Percentiles rank a stretch among this genome's conserved stretches.
Evolutionary conservation across 2,113 vertebrate genomes (phyloP).

Genomic region (Columbina picui): DNA sequence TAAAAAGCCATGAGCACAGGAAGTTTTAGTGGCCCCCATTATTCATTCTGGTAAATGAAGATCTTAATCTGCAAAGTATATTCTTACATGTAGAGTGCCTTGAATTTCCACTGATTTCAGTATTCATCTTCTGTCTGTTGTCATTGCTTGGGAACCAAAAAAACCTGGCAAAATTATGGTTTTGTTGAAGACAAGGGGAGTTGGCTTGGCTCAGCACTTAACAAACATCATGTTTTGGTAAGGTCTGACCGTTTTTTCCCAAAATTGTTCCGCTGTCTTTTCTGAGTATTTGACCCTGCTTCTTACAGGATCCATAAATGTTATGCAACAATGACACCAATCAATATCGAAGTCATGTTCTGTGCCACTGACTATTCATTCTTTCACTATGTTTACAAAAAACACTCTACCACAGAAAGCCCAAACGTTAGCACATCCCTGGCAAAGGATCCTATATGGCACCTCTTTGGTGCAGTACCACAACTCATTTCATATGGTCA

Average conservation of each 20-base stretch:
- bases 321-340: slow-evolving; percentile 25
- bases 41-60: neutral
- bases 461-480: neutral
- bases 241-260: neutral
- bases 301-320: neutral
- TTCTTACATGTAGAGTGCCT: neutral
- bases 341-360: neutral
- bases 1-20: neutral
- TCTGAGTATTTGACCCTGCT: slow-evolving; percentile 45
- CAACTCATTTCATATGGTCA: neutral
- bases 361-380: neutral
- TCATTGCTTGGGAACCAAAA: neutral
- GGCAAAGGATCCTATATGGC: neutral
- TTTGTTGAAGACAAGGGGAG: neutral
- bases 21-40: neutral
- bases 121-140: neutral
- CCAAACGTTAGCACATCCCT: neutral
- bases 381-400: neutral
- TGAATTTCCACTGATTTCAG: neutral
- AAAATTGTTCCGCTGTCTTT: slow-evolving; percentile 2
- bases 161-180: neutral
- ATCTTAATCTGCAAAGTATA: neutral
- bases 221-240: neutral
- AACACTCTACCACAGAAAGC: neutral
- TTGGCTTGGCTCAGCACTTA: neutral